These are phyloP conservation scores for Trissolcus basalis DNA, from an alignment of 1,140 invertebrate species.

Conservation along the genomic window DNA sequence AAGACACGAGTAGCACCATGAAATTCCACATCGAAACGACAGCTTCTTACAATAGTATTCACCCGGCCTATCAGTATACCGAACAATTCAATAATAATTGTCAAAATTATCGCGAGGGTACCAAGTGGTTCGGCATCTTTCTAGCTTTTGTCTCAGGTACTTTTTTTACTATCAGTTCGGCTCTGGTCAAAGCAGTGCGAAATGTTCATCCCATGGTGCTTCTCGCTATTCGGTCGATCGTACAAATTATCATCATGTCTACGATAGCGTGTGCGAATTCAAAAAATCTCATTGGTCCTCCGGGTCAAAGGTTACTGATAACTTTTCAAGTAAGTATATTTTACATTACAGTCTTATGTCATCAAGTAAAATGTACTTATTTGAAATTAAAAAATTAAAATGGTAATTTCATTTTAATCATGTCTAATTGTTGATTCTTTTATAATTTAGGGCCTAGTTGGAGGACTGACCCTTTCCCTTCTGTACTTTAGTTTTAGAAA, in stretches of 20 bases:
- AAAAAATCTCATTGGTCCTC: conserved; percentile 71
- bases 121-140: conserved; percentile 74
- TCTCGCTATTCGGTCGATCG: conserved; percentile 70
- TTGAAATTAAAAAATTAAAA: no score
- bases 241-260: conserved; percentile 73
- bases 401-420: no score
- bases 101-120: conserved; percentile 68
- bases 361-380: no score
- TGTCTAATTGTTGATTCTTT: not conserved
- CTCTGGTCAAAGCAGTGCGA: conserved; percentile 73
- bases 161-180: conserved; percentile 76
- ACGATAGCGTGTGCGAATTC: conserved; percentile 64
- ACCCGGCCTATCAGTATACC: conserved; percentile 68
- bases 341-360: no score
- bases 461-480: conserved; percentile 74
- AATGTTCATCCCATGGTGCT: conserved; percentile 76
- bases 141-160: conserved; percentile 76
- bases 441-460: conserved; percentile 74
- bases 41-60: conserved; percentile 71
- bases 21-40: conserved; percentile 69
- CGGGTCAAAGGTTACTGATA: conserved; percentile 71
- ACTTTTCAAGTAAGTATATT: conserved; percentile 71
- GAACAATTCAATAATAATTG: conserved; percentile 71
- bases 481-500: conserved; percentile 77
- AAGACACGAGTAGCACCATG: conserved; percentile 54